Percentiles rank a stretch among this genome's conserved stretches.
These are phyloP conservation scores for Leptarthrus brevirostris DNA, from an alignment of 2,888 invertebrate species.

Conservation along the genomic window DNA sequence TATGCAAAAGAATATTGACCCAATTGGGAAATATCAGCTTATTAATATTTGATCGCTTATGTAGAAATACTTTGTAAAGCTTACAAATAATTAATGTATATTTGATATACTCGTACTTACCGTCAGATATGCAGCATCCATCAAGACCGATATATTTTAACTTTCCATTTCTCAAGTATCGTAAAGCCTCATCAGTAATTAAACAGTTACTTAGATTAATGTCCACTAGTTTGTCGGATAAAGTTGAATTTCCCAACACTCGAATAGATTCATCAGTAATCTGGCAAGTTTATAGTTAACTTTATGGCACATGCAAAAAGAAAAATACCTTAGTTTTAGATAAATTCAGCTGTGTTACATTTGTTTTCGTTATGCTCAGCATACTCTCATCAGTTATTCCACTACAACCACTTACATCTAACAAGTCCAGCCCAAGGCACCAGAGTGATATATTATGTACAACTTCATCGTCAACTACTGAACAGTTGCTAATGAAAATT, in stretches of 20 bases:
- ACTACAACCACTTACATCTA: conserved; percentile 61
- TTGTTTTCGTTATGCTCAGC: conserved; percentile 58
- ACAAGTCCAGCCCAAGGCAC: conserved; percentile 60
- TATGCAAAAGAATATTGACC: too few relatives aligned
- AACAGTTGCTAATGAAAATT: conserved; percentile 60
- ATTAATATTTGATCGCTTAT: too few relatives aligned
- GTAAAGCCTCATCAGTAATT: conserved; percentile 41
- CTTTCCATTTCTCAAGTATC: conserved; percentile 48
- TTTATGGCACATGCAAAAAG: neutral
- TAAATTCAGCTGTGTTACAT: conserved; percentile 61
- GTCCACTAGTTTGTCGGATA: conserved; percentile 52
- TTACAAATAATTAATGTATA: too few relatives aligned
- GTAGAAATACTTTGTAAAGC: too few relatives aligned
- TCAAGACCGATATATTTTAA: conserved; percentile 51
- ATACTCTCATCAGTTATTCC: conserved; percentile 62
- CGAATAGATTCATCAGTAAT: conserved; percentile 54
- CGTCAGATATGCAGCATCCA: conserved; percentile 46
- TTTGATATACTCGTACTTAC: too few relatives aligned
- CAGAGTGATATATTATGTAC: conserved; percentile 61
- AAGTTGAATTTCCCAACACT: conserved; percentile 49
- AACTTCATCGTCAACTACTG: conserved; percentile 65
- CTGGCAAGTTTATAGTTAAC: conserved; percentile 43
- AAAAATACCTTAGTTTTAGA: conserved; percentile 62
- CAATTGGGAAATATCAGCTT: too few relatives aligned
- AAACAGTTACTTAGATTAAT: conserved; percentile 52